Conservation (phyloP, 2,113 vertebrate genomes). For the Melanocharis versteri region DNA sequence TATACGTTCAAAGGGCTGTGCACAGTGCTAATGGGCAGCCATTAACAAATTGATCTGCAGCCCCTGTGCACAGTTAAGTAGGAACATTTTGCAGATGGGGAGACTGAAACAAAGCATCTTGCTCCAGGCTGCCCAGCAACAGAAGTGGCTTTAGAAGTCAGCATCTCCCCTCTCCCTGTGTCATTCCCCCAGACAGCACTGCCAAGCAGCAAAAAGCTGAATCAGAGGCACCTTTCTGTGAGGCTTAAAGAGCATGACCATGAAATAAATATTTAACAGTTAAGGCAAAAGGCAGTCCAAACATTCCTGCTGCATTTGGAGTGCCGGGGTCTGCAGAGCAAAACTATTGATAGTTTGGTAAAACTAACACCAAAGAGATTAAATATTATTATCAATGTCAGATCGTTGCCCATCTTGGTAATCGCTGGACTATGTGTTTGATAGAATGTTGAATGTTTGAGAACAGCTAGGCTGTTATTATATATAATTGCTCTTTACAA, state of each 20-base stretch:
- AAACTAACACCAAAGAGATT: slow-evolving; percentile 26
- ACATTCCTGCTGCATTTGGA: not conserved
- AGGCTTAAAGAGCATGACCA: not conserved
- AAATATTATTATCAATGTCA: slow-evolving; percentile 44
- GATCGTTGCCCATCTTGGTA: slow-evolving; percentile 39
- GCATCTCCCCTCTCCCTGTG: not conserved
- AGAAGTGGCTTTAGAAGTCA: slow-evolving; percentile 6
- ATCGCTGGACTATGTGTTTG: slow-evolving; percentile 53
- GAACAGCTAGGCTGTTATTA: slow-evolving; percentile 67
- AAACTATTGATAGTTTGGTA: slow-evolving; percentile 5
- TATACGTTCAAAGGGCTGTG: not conserved
- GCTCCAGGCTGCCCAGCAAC: not conserved
- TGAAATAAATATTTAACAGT: not conserved
- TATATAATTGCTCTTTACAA: slow-evolving; percentile 68
- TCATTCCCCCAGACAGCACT: slow-evolving; percentile 1
- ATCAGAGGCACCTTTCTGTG: not conserved
- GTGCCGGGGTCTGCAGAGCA: not conserved
- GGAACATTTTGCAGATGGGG: not conserved
- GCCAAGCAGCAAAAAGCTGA: not conserved
- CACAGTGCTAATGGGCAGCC: not conserved
- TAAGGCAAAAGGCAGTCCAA: slow-evolving; percentile 16
- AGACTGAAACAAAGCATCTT: not conserved
- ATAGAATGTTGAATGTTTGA: slow-evolving; percentile 58
- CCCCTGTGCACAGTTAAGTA: not conserved
- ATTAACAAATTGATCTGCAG: slow-evolving; percentile 52